These are phyloP conservation scores for Nematopogon swammerdamellus DNA, from an alignment of 2,888 invertebrate species.

Conservation along the genomic window DNA sequence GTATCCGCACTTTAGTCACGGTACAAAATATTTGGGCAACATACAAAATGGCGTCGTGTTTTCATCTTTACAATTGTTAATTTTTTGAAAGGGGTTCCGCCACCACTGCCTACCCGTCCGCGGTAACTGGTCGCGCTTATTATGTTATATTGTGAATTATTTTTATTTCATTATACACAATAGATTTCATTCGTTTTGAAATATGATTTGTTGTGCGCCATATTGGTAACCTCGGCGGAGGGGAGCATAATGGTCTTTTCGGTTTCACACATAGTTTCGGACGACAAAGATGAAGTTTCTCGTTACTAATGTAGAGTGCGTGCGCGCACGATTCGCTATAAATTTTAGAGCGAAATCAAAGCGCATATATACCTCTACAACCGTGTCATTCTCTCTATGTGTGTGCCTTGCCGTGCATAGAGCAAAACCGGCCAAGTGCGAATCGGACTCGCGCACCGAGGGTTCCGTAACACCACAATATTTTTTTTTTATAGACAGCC, in stretches of 20 bases:
- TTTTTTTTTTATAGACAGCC: too few species aligned
- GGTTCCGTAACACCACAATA: too few species aligned
- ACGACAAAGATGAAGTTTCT: too few species aligned
- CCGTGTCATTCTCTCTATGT: too few species aligned
- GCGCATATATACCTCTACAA: too few species aligned
- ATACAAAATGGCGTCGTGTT: not conserved
- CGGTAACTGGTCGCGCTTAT: slow-evolving; percentile 12
- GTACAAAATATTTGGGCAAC: not conserved
- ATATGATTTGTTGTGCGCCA: slow-evolving; percentile 53
- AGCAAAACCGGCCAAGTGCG: too few species aligned
- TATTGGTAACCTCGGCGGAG: slow-evolving; percentile 16
- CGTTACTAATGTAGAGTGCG: too few species aligned
- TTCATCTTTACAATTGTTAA: not conserved
- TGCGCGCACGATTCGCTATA: too few species aligned
- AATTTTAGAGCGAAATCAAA: too few species aligned
- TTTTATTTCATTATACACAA: slow-evolving; percentile 39
- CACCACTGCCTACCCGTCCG: slow-evolving; percentile 12
- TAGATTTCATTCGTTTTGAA: slow-evolving; percentile 52
- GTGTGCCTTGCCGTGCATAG: too few species aligned
- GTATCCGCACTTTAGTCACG: not conserved
- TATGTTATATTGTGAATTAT: slow-evolving; percentile 24
- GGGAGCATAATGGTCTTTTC: not conserved
- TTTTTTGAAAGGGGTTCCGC: slow-evolving; percentile 2
- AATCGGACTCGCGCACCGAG: too few species aligned
- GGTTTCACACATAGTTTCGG: not conserved